Percentiles rank a stretch among this genome's conserved stretches.
Conservation (phyloP, 2,888 invertebrate genomes). For the Vesta saturnalis region DNA sequence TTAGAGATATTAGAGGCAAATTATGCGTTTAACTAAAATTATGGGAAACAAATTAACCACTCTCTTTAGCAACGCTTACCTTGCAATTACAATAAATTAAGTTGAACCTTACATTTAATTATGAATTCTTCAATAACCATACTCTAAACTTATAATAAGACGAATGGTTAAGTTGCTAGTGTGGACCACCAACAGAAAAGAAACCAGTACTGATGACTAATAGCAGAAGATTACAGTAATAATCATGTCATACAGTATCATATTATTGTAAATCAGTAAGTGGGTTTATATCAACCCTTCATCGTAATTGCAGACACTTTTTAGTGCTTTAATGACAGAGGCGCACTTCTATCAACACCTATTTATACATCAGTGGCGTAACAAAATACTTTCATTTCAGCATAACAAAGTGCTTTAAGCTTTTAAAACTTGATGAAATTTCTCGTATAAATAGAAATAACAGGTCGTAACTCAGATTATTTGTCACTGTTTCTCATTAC, state of each 20-base stretch:
- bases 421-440: too few species aligned
- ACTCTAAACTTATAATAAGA: slow-evolving; percentile 29
- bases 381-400: neutral
- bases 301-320: slow-evolving; percentile 56
- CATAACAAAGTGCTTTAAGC: too few species aligned
- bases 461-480: neutral
- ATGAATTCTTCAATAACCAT: slow-evolving; percentile 24
- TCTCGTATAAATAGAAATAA: too few species aligned
- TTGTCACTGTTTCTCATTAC: neutral
- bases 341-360: slow-evolving; percentile 53
- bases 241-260: slow-evolving; percentile 54
- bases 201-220: slow-evolving; percentile 57
- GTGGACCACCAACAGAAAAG: slow-evolving; percentile 55
- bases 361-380: slow-evolving; percentile 50
- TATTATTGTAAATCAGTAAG: slow-evolving; percentile 46
- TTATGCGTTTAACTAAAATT: slow-evolving; percentile 8
- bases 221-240: slow-evolving; percentile 58
- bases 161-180: slow-evolving; percentile 20
- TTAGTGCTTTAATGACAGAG: slow-evolving; percentile 54
- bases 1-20: neutral
- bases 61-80: slow-evolving; percentile 18
- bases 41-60: slow-evolving; percentile 23
- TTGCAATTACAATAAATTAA: slow-evolving; percentile 34
- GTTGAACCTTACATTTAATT: slow-evolving; percentile 27
- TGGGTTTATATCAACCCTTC: slow-evolving; percentile 52